Conservation (phyloP, 2,888 invertebrate genomes). For the Plusia festucae region DNA sequence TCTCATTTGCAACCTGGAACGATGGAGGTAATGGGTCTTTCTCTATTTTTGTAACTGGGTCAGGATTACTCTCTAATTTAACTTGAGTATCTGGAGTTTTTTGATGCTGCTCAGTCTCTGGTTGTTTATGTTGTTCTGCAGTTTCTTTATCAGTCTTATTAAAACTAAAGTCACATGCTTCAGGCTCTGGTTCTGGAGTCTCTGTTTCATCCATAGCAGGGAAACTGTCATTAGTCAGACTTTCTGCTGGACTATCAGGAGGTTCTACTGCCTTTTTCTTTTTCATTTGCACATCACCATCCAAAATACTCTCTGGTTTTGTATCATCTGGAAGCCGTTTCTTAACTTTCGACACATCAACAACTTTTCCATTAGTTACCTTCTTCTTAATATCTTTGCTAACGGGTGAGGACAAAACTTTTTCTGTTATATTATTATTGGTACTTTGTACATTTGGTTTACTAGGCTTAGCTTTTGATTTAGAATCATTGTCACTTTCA, state of each 20-base stretch:
- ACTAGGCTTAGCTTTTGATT: slow-evolving; percentile 75
- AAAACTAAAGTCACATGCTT: slow-evolving; percentile 86
- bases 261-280: slow-evolving; percentile 87
- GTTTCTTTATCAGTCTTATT: slow-evolving; percentile 84
- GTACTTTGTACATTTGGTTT: slow-evolving; percentile 80
- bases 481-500: slow-evolving; percentile 86
- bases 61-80: slow-evolving; percentile 76
- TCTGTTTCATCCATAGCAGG: slow-evolving; percentile 93
- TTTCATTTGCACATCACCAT: slow-evolving; percentile 90
- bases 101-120: slow-evolving; percentile 69
- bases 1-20: slow-evolving; percentile 76
- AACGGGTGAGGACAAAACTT: slow-evolving; percentile 79
- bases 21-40: slow-evolving; percentile 78
- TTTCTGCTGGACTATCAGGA: slow-evolving; percentile 94
- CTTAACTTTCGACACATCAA: slow-evolving; percentile 89
- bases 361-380: slow-evolving; percentile 84
- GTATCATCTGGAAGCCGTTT: slow-evolving; percentile 89
- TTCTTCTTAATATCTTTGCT: slow-evolving; percentile 84
- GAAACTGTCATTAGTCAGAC: slow-evolving; percentile 95
- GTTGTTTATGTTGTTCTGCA: slow-evolving; percentile 78
- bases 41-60: slow-evolving; percentile 77
- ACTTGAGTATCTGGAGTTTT: slow-evolving; percentile 78
- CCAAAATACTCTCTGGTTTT: slow-evolving; percentile 89
- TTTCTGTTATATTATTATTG: slow-evolving; percentile 82
- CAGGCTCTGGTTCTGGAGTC: slow-evolving; percentile 85